Base-by-base conservation (phyloP, 2,113 vertebrate genomes). In the Chaetops frenatus region DNA sequence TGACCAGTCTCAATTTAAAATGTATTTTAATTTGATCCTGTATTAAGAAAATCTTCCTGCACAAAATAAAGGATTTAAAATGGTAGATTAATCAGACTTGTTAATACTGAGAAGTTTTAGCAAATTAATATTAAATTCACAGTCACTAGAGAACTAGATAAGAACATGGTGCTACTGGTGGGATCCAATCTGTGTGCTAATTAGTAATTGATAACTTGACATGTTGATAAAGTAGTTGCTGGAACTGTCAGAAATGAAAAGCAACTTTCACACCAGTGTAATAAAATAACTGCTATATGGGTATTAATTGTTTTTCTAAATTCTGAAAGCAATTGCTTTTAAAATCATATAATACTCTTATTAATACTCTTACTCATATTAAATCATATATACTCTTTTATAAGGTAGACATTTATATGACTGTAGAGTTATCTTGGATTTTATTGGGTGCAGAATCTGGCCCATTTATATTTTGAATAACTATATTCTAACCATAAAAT, bases 401-500 rank as follows among this genome's bases (percentile, higher is more conserved):
- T 38, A 66, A 62, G 15, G 42, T 50, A 78, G 58, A 21, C 15
- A 29, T 74, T 88, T 61, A 53, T 81, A 69, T 58, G 45, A 36
- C 42, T 71, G 31, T 72, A 71, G 36, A 81, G 16, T 79, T 89
- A 54, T 14, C 22, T 92, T 88, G 27, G 38, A 77, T 90, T 95
- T 88, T 88, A 81, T 19, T 89, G 61, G n/a, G 40, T 64, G 51
- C 66, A 69, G 72, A 83, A 87, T 88, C 62, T 82, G 53, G 8
- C 36, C 28, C 23, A 28, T 87, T 83, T 95, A 9, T 92, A 44
- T 72, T 78, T 80, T 76, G 45, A 86, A 72, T 94, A 81, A 72
- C 36, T 94, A 29, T 97, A 61, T 95, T 97, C 92, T 97, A 94
- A 95, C 87, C 60, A 50, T 93, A 86, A 95, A 83, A 69, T 97